These are phyloP conservation scores for Charadrius vociferus DNA, from an alignment of 2,113 vertebrate species.

Conservation along the genomic window DNA sequence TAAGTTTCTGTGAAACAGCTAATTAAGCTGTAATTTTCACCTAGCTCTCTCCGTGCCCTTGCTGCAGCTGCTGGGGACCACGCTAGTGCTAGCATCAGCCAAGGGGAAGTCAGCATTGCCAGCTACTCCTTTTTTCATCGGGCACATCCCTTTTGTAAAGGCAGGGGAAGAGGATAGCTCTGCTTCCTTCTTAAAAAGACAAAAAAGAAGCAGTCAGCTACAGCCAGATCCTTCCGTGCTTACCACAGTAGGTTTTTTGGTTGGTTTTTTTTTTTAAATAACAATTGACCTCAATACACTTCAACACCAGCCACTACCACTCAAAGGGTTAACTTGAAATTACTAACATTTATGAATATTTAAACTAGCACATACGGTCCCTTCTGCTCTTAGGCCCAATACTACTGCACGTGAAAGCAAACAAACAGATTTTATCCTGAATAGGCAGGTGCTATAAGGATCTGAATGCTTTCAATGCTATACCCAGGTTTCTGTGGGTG, in stretches of 20 bases:
- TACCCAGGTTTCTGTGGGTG: neutral
- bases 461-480: neutral
- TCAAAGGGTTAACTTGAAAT: neutral
- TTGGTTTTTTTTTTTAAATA: neutral
- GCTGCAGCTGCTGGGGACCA: neutral
- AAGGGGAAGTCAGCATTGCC: neutral
- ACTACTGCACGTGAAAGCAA: neutral
- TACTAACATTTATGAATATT: neutral
- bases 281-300: neutral
- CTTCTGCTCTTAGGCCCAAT: neutral
- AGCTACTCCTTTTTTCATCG: neutral
- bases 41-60: rapidly evolving
- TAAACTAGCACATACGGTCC: neutral
- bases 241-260: neutral
- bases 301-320: neutral
- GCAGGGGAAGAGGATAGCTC: neutral
- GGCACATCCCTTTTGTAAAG: neutral
- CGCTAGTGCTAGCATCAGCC: neutral
- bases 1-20: neutral
- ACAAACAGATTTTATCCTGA: neutral
- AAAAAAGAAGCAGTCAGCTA: neutral
- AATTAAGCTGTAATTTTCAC: neutral
- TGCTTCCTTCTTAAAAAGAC: neutral
- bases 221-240: neutral
- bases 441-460: neutral